phyloP scores from a whole-genome alignment of 2,797 vertebrate genomes.

The Helicolenus hilgendorfi region DNA sequence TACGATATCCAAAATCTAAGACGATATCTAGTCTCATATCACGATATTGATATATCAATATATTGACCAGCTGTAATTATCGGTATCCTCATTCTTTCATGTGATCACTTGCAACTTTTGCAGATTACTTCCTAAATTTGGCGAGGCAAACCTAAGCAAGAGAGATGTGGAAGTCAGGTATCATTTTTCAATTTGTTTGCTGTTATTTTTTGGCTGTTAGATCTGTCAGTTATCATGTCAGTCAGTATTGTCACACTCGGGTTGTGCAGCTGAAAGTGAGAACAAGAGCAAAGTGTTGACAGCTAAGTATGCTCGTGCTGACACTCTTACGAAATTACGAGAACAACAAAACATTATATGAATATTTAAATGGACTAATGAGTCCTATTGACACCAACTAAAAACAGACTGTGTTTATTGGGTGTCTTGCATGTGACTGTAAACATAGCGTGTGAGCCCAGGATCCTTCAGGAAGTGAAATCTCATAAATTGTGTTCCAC shows the following conservation, averaged over 20 bases:
- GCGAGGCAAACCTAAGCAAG: background rate
- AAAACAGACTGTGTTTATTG: conserved; percentile 54
- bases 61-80: too few species aligned
- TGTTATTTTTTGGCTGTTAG: background rate
- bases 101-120: background rate
- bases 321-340: conserved; percentile 34
- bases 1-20: too few species aligned
- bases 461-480: background rate
- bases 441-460: background rate
- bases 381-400: conserved; percentile 36
- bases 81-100: background rate
- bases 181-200: background rate
- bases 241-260: background rate
- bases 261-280: background rate
- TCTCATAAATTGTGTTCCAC: too few species aligned
- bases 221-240: background rate
- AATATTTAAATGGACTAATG: conserved; percentile 14
- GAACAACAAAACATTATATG: conserved; percentile 30
- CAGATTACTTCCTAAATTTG: background rate
- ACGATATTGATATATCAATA: too few species aligned
- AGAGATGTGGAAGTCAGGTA: background rate
- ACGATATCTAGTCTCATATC: too few species aligned
- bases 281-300: conserved; percentile 38
- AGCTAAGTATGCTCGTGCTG: conserved; percentile 21
- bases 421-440: background rate